Percentiles rank a stretch among this genome's conserved stretches.
Conservation (phyloP, 2,113 vertebrate genomes). For the Naja naja region DNA sequence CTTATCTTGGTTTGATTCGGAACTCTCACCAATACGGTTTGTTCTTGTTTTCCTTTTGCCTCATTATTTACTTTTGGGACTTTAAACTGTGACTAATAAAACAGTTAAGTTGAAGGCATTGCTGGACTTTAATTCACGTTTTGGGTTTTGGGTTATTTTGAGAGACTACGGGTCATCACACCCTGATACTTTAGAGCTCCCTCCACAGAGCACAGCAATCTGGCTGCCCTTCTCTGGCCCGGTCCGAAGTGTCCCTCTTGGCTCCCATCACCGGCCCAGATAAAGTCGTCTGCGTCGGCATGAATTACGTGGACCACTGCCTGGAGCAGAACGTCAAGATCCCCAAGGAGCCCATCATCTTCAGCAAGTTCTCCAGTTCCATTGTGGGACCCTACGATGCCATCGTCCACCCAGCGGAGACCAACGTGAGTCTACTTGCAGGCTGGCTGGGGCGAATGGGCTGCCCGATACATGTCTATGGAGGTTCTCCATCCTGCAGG, state of each 20-base stretch:
- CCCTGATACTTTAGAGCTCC: neutral
- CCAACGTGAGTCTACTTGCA: conserved; percentile 66
- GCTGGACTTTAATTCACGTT: too few relatives aligned
- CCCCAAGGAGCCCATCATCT: conserved; percentile 89
- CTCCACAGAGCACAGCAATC: conserved; percentile 74
- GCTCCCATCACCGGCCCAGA: conserved; percentile 82
- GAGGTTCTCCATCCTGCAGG: too few relatives aligned
- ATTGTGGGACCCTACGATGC: conserved; percentile 85
- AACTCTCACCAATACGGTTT: too few relatives aligned
- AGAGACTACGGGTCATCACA: too few relatives aligned
- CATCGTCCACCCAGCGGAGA: conserved; percentile 78
- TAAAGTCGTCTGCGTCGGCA: conserved; percentile 91
- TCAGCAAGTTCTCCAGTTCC: conserved; percentile 91
- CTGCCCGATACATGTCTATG: too few relatives aligned
- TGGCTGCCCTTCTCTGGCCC: conserved; percentile 65
- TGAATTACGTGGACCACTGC: conserved; percentile 95
- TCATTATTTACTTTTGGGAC: too few relatives aligned
- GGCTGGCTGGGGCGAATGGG: neutral
- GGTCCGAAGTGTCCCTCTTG: conserved; percentile 69
- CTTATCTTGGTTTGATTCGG: too few relatives aligned
- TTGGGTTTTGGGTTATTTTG: too few relatives aligned
- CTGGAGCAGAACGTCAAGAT: conserved; percentile 81
- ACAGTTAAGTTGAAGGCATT: too few relatives aligned
- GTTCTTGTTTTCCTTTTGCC: too few relatives aligned
- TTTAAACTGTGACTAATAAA: too few relatives aligned